Percentiles rank a stretch among this genome's conserved stretches.
phyloP scores from a whole-genome alignment of 2,797 vertebrate species.

The Cyclura pinguis region DNA sequence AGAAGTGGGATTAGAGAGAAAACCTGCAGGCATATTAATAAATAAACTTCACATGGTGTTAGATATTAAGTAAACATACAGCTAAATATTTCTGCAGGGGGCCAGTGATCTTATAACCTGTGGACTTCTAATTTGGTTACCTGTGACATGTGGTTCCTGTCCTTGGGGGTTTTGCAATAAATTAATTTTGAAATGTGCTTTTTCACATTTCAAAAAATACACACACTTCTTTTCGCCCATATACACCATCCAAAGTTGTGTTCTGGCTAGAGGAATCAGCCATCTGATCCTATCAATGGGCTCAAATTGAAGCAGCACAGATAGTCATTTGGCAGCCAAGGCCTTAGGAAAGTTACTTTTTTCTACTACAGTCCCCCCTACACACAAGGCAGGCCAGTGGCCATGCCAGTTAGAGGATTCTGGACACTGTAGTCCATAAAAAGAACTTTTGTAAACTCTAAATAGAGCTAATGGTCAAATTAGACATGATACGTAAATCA shows the following conservation, averaged over 20 bases:
- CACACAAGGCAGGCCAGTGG: too few species aligned
- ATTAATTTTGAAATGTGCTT: conserved; percentile 73
- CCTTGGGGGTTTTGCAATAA: conserved; percentile 63
- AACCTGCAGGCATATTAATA: conserved; percentile 86
- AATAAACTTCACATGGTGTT: conserved; percentile 86
- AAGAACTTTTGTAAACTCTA: too few species aligned
- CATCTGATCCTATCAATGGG: not conserved
- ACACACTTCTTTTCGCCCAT: conserved; percentile 55
- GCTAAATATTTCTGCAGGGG: conserved; percentile 81
- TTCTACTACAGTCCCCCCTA: too few species aligned
- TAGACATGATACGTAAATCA: not conserved
- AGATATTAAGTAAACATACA: conserved; percentile 86
- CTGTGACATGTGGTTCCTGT: conserved; percentile 76
- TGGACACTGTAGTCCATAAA: too few species aligned
- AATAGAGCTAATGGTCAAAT: not conserved
- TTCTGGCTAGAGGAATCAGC: conserved; percentile 23
- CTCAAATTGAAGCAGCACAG: not conserved
- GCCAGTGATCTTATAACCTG: conserved; percentile 81
- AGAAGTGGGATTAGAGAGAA: conserved; percentile 82
- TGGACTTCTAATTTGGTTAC: conserved; percentile 83
- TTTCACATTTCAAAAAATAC: not conserved
- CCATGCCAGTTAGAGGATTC: too few species aligned
- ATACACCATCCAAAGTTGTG: conserved; percentile 45
- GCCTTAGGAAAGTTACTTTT: too few species aligned
- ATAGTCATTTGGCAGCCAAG: not conserved